These are phyloP conservation scores for Bufo gargarizans DNA, from an alignment of 2,113 vertebrate genomes.

Conservation along the genomic window DNA sequence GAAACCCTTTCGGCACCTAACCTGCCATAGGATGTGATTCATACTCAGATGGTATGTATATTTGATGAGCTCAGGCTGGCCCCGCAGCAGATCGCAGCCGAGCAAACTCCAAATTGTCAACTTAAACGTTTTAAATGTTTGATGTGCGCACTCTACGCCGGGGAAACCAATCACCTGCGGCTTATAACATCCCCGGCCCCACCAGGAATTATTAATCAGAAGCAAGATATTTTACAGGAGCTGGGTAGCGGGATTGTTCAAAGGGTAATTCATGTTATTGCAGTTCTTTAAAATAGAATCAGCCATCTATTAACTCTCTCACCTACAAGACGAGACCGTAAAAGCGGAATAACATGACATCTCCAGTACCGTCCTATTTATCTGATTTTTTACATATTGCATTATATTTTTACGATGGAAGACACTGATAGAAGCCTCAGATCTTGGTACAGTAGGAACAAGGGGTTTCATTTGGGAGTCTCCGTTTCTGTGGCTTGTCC, in stretches of 20 bases:
- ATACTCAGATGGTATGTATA: slow-evolving; percentile 23
- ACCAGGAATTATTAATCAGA: slow-evolving; percentile 59
- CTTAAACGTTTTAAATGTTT: slow-evolving; percentile 59
- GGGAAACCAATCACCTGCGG: slow-evolving; percentile 54
- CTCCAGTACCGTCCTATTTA: not conserved
- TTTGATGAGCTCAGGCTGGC: slow-evolving; percentile 54
- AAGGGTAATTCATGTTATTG: slow-evolving; percentile 23
- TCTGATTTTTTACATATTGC: not conserved
- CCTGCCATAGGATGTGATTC: slow-evolving; percentile 53
- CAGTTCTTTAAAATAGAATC: not conserved
- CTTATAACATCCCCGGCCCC: slow-evolving; percentile 47
- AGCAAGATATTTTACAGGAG: slow-evolving; percentile 36
- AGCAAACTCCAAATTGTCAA: slow-evolving; percentile 57
- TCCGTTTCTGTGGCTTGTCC: no score
- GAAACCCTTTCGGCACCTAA: slow-evolving; percentile 19
- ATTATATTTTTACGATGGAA: no score
- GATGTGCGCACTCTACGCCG: slow-evolving; percentile 48
- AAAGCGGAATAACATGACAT: not conserved
- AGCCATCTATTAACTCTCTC: not conserved
- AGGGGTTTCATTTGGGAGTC: no score
- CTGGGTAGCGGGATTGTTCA: slow-evolving; percentile 23
- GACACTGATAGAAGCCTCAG: no score
- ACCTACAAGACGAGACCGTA: not conserved
- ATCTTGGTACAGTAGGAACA: no score
- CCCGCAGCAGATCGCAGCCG: slow-evolving; percentile 50